Conservation (phyloP, 1,140 invertebrate genomes). For the Hormaphis cornu region DNA sequence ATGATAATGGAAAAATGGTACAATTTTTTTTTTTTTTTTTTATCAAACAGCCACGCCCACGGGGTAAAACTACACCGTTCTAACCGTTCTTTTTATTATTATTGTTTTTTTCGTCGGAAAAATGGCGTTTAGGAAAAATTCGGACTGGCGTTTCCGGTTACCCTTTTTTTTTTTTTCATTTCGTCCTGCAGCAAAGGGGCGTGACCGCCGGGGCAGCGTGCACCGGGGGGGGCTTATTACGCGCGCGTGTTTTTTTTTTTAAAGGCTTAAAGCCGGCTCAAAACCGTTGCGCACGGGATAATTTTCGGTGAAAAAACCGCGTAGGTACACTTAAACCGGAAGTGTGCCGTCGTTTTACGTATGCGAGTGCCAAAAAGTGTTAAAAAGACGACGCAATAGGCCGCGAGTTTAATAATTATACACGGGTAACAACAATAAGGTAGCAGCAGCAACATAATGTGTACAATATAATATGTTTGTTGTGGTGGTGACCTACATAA, state of each 20-base stretch:
- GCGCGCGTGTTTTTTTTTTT: slow-evolving; percentile 2
- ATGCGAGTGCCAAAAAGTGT: slow-evolving; percentile 20
- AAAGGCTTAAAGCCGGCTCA: slow-evolving; percentile 21
- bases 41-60: slow-evolving; percentile 25
- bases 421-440: no score
- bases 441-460: no score
- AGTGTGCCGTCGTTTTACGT: slow-evolving; percentile 24
- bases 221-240: slow-evolving; percentile 27
- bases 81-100: slow-evolving; percentile 26
- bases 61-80: slow-evolving; percentile 29
- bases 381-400: background rate
- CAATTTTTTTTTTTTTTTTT: slow-evolving; percentile 24
- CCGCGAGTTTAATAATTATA: no score
- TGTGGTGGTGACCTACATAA: no score
- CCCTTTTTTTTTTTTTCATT: slow-evolving; percentile 24
- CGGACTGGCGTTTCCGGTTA: slow-evolving; percentile 32
- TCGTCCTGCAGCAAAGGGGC: slow-evolving; percentile 12
- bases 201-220: slow-evolving; percentile 6
- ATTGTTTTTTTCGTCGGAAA: slow-evolving; percentile 8
- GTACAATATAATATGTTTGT: no score
- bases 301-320: slow-evolving; percentile 8
- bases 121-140: slow-evolving; percentile 32
- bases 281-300: slow-evolving; percentile 26
- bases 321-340: slow-evolving; percentile 25
- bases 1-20: slow-evolving; percentile 30